Evolutionary conservation across 2,888 invertebrate species (phyloP), one percentile per base, ranked within the genome.

Genomic region (Limnephilus rhombicus): DNA sequence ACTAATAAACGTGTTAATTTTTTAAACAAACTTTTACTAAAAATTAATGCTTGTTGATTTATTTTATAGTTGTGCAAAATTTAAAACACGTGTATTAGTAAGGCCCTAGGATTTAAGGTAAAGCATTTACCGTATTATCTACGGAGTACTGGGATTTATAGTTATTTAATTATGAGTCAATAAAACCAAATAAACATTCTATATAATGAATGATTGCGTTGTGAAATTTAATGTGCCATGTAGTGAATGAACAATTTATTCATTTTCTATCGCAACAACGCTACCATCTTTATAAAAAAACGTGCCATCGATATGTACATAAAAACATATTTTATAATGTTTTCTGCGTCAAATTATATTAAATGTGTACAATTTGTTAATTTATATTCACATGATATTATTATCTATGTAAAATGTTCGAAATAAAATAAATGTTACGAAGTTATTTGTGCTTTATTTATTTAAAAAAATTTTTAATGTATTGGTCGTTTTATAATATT

Each of bases 211-310:
- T 68, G 18, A 53, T 53, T 68, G 68, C 68, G 68, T 68, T 68
- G 68, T 68, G 68, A 68, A 68, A 68, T 68, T 9, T n/a, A 68
- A 80, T 83, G 90, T 90, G 83, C 90, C 90, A 90, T 90, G 49
- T 90, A 82, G 12, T 83, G 83, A 49, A 49, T 90, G 83, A 49
- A 90, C 24, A 24, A 83, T 83, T 24, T 83, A 83, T 83, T 18
- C 83, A 83, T 83, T 34, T 7, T 49, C 86, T 15, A 86, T 53
- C 3, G 49, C 29, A 45, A 18, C n/a, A 49, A 49, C 34, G 37
- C 83, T 24, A 83, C 24, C 37, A 83, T 37, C 7, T 1, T 13
- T 68, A 83, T 83, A 37, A 83, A 83, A 7, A 68, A 37, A 83
- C 18, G 37, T 83, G 37, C 83, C 83, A 83, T 83, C 37, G 37